Percentiles rank a stretch among this genome's conserved stretches.
Evolutionary conservation across 2,113 vertebrate species (phyloP).

Genomic region (Salvelinus sp.): DNA sequence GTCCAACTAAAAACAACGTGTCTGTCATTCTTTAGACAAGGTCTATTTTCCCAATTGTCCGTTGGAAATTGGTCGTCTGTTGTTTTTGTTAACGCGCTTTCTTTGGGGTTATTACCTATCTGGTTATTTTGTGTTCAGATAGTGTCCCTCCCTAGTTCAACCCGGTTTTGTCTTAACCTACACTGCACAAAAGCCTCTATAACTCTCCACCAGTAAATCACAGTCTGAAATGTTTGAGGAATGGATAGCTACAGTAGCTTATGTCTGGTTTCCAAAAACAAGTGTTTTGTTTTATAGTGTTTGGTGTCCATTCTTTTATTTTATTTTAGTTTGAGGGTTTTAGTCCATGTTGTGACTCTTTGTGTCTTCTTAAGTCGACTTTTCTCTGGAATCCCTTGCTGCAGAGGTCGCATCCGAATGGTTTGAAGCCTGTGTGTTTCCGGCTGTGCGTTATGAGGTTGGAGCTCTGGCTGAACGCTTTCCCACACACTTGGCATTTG

Average conservation of each 20-base stretch:
- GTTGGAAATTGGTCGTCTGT: constrained; percentile 14
- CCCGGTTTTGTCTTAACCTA: not conserved
- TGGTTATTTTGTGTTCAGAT: constrained; percentile 48
- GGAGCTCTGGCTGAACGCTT: constrained; percentile 98
- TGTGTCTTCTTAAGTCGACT: constrained; percentile 94
- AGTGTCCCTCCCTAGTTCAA: constrained; percentile 11
- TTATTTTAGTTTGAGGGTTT: not conserved
- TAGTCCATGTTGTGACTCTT: constrained; percentile 90
- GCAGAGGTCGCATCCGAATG: constrained; percentile 94
- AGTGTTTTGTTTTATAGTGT: constrained; percentile 22
- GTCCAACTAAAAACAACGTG: constrained; percentile 50
- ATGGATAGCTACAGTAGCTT: constrained; percentile 36
- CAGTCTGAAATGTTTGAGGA: not conserved
- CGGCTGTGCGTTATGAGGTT: constrained; percentile 98
- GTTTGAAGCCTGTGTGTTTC: constrained; percentile 98
- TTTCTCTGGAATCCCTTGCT: constrained; percentile 97
- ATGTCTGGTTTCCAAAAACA: constrained; percentile 40
- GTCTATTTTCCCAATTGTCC: constrained; percentile 63
- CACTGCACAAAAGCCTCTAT: not conserved
- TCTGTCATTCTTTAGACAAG: constrained; percentile 49
- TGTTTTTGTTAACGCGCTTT: constrained; percentile 46
- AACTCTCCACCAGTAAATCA: not conserved
- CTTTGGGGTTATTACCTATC: constrained; percentile 33
- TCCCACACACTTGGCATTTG: constrained; percentile 99
- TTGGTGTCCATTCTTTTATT: not conserved